These are phyloP conservation scores for Callospermophilus lateralis DNA, from an alignment of 2,113 vertebrate species.

Conservation along the genomic window DNA sequence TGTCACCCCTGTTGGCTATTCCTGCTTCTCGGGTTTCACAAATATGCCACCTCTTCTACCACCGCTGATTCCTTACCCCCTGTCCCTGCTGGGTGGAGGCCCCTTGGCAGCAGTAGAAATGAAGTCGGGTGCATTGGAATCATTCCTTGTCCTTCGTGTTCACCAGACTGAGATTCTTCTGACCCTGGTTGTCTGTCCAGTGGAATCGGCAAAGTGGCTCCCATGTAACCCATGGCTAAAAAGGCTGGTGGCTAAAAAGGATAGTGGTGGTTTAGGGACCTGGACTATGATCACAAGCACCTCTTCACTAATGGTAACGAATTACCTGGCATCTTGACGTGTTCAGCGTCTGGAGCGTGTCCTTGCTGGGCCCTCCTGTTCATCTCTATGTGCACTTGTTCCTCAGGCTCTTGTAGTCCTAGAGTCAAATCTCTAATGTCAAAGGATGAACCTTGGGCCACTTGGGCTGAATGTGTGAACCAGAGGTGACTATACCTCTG, in stretches of 20 bases:
- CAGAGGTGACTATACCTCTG: not conserved
- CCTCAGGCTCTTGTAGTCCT: too few species aligned
- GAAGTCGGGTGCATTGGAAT: not conserved
- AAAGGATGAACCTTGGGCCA: not conserved
- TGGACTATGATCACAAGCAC: not conserved
- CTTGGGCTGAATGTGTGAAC: too few species aligned
- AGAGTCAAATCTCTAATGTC: too few species aligned
- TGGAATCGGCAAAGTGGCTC: too few species aligned
- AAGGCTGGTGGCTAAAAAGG: not conserved
- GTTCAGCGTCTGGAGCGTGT: rapidly evolving
- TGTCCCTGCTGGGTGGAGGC: not conserved
- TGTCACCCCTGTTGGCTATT: rapidly evolving
- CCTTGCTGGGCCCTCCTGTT: not conserved
- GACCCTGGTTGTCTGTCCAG: not conserved
- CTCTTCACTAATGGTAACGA: not conserved
- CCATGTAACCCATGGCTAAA: not conserved
- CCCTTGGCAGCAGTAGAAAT: not conserved
- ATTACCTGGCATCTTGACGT: not conserved
- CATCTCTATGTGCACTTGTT: too few species aligned
- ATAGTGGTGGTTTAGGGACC: not conserved
- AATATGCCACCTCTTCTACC: not conserved
- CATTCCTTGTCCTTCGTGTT: not conserved
- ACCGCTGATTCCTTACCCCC: rapidly evolving
- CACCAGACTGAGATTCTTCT: not conserved
- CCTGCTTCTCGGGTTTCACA: not conserved